phyloP scores from a whole-genome alignment of 1,140 invertebrate genomes.

The Drosophila littoralis region DNA sequence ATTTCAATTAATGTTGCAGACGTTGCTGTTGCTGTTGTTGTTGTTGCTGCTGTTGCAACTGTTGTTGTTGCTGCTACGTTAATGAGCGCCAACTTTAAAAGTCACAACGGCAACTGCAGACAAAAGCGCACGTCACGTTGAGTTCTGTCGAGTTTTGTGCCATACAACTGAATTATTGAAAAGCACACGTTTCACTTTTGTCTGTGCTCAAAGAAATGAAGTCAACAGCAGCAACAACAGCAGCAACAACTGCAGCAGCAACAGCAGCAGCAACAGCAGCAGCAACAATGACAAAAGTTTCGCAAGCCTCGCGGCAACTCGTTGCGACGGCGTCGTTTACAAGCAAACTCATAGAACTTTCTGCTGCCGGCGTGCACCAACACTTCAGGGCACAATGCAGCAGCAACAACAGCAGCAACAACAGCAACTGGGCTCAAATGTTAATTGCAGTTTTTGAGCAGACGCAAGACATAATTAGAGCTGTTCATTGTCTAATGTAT shows the following conservation, averaged over 20 bases:
- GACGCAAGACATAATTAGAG: constrained; percentile 74
- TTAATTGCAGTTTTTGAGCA: constrained; percentile 75
- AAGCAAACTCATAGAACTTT: constrained; percentile 66
- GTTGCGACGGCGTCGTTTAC: constrained; percentile 49
- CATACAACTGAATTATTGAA: constrained; percentile 69
- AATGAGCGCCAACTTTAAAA: constrained; percentile 56
- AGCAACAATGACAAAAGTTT: constrained; percentile 48
- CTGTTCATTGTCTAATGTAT: constrained; percentile 76
- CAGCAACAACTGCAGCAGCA: constrained; percentile 11
- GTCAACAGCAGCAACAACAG: constrained; percentile 63
- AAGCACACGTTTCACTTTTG: constrained; percentile 78
- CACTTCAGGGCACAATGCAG: constrained; percentile 60
- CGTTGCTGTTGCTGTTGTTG: constrained; percentile 23
- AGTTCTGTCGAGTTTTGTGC: constrained; percentile 57
- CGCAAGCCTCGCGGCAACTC: constrained; percentile 14
- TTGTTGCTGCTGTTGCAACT: constrained; percentile 14
- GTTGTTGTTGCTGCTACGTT: constrained; percentile 27
- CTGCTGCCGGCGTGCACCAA: constrained; percentile 66
- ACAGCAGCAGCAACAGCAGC: constrained; percentile 22
- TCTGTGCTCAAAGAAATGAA: constrained; percentile 73
- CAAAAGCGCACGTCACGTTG: constrained; percentile 39
- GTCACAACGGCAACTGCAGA: constrained; percentile 36
- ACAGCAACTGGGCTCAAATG: constrained; percentile 65
- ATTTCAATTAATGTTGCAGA: constrained; percentile 56
- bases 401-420: constrained; percentile 16